These are phyloP conservation scores for Pseudomugil gertrudae DNA, from an alignment of 2,797 vertebrate genomes.

Conservation along the genomic window DNA sequence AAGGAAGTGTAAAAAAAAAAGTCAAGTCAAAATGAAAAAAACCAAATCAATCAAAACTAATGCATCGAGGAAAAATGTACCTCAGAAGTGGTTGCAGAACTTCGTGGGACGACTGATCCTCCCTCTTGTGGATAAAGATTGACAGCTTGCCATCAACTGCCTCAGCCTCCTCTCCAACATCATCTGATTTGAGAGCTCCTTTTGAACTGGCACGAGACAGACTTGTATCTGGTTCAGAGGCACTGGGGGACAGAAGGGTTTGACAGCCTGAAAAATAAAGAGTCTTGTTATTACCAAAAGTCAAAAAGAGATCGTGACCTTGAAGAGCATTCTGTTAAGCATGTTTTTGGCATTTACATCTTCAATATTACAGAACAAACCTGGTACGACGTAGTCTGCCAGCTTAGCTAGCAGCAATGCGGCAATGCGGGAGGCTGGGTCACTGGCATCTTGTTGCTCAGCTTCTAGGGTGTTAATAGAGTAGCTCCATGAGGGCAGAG, in stretches of 20 bases:
- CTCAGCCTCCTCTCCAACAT: constrained; percentile 93
- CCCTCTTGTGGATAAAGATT: constrained; percentile 97
- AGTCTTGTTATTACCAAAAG: constrained; percentile 3
- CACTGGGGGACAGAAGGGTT: constrained; percentile 95
- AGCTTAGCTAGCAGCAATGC: constrained; percentile 94
- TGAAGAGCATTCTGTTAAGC: background rate
- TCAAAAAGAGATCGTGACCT: background rate
- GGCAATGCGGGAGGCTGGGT: constrained; percentile 96
- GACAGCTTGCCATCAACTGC: constrained; percentile 98
- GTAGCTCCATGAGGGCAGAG: constrained; percentile 97
- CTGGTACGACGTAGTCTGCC: constrained; percentile 98
- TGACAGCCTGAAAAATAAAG: constrained; percentile 87
- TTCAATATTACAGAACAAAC: constrained; percentile 70
- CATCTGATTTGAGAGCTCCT: constrained; percentile 91
- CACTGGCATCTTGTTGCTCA: constrained; percentile 93
- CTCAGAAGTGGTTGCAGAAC: constrained; percentile 96
- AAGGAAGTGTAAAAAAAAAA: constrained; percentile 28
- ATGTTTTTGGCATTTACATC: background rate
- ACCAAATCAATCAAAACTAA: constrained; percentile 1
- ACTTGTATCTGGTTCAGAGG: constrained; percentile 93
- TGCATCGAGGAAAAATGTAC: constrained; percentile 68
- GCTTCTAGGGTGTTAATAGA: constrained; percentile 91
- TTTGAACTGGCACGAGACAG: constrained; percentile 91
- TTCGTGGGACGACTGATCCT: constrained; percentile 98
- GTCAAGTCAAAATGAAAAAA: constrained; percentile 9